Evolutionary conservation across 2,113 vertebrate species (phyloP).

Genomic region (human (Homo sapiens)): GRCh38 chr9:112558001-112558500

Average conservation of each 20-base stretch:
- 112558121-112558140: no score
- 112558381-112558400: not conserved
- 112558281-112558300: constrained; percentile 13
- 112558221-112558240: not conserved
- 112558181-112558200: no score
- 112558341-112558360: not conserved
- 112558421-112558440: not conserved
- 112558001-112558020: no score
- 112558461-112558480: constrained; percentile 20
- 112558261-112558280: not conserved
- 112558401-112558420: constrained; percentile 10
- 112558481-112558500: not conserved
- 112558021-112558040: no score
- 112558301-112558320: constrained; percentile 4
- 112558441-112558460: not conserved
- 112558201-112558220: no score
- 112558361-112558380: not conserved
- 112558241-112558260: constrained; percentile 32
- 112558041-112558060: no score
- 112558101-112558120: no score
- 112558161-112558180: no score
- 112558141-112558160: no score
- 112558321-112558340: not conserved
- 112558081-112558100: no score
- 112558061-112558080: no score